A percentile compares a stretch with the other conserved stretches of the same genome.
Evolutionary conservation across 30 jellyfish, hydroid and myxozoan species (phyloP).

Genomic region (Aurelia coerulea): DNA sequence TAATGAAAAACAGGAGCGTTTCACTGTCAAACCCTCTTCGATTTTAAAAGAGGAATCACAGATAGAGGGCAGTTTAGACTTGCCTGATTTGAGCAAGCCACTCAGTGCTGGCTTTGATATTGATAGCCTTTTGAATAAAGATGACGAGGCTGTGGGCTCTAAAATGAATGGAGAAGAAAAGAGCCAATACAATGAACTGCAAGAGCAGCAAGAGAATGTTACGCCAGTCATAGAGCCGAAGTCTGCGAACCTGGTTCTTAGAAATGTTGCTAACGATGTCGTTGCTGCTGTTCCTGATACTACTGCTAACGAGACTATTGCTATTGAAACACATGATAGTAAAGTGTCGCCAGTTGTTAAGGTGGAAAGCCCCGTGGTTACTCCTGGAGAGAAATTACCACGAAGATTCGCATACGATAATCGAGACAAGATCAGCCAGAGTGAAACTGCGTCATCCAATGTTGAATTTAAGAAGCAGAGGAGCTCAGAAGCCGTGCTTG

Average conservation of each 20-base stretch:
- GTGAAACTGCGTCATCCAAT: neutral
- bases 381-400: neutral
- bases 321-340: neutral
- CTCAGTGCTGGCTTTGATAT: constrained; percentile 39
- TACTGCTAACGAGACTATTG: neutral
- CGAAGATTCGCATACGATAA: neutral
- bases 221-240: neutral
- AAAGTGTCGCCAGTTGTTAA: constrained; percentile 12
- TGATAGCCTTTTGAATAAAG: constrained; percentile 55
- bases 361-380: neutral
- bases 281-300: neutral
- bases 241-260: neutral
- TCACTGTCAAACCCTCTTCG: neutral
- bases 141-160: constrained; percentile 6
- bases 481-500: constrained; percentile 59
- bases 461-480: constrained; percentile 10
- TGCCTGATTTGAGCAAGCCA: constrained; percentile 16
- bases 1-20: neutral
- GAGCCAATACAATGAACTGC: neutral
- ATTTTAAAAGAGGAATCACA: neutral
- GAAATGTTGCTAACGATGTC: neutral
- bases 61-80: neutral
- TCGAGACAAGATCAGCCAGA: neutral
- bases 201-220: neutral
- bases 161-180: neutral